phyloP scores from a whole-genome alignment of 2,113 vertebrate species.

The Pygoscelis adeliae region DNA sequence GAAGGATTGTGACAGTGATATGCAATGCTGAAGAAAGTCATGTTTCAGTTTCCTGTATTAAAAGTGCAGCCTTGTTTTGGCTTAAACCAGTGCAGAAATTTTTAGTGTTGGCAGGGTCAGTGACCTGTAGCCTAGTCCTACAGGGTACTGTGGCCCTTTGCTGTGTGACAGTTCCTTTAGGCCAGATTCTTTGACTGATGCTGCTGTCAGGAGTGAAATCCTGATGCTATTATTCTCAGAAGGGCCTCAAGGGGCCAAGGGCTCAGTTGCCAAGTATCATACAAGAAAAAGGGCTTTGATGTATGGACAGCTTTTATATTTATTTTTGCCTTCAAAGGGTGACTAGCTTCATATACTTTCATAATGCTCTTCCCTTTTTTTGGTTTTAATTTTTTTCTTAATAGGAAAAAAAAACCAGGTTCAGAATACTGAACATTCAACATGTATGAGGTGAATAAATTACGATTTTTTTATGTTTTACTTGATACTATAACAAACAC shows the following conservation, averaged over 20 bases:
- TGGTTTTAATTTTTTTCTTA: neutral
- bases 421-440: neutral
- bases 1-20: neutral
- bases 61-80: neutral
- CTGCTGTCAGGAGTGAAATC: neutral
- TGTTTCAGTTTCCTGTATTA: neutral
- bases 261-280: neutral
- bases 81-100: neutral
- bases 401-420: neutral
- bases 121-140: neutral
- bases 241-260: neutral
- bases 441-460: neutral
- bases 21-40: accelerated
- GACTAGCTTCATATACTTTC: neutral
- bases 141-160: neutral
- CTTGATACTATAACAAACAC: neutral
- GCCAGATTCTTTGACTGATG: neutral
- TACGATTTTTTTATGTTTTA: neutral
- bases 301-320: neutral
- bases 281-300: neutral
- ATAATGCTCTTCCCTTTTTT: neutral
- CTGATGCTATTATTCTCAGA: neutral
- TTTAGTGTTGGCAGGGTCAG: neutral
- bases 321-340: neutral
- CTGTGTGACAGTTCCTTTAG: neutral